A percentile compares a stretch with the other conserved stretches of the same genome.
Evolutionary conservation across 2,113 vertebrate genomes (phyloP).

Genomic region (Campylorhamphus procurvoides): DNA sequence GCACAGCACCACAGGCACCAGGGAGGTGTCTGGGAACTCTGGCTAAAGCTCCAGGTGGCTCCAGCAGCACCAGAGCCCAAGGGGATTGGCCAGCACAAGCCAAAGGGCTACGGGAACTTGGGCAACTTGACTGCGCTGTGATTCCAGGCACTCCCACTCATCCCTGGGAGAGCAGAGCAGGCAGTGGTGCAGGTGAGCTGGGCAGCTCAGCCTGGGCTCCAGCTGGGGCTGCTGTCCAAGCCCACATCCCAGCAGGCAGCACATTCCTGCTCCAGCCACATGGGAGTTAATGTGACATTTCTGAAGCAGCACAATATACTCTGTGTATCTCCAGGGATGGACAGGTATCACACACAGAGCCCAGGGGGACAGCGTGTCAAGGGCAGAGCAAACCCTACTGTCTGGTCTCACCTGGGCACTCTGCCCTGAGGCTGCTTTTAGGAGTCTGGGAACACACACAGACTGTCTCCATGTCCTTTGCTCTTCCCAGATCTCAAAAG

Average conservation of each 20-base stretch:
- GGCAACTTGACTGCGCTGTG: background rate
- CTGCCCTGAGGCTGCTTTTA: background rate
- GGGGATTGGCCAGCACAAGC: background rate
- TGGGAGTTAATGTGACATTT: background rate
- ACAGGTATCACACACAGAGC: background rate
- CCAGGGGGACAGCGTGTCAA: background rate
- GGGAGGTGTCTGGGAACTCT: background rate
- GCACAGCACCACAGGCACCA: background rate
- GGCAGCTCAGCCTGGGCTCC: background rate
- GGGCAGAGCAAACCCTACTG: background rate
- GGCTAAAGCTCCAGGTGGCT: background rate
- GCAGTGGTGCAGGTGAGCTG: background rate
- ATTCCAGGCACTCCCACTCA: background rate
- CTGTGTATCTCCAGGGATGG: background rate
- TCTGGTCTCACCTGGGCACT: background rate
- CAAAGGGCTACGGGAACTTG: background rate
- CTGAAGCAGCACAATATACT: background rate
- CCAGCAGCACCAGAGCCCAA: background rate
- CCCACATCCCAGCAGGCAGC: background rate
- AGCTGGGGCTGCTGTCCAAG: background rate
- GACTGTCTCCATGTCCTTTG: background rate
- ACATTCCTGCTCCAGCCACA: background rate
- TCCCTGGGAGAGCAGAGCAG: accelerated
- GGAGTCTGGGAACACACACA: background rate
- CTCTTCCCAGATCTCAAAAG: background rate